These are phyloP conservation scores for Eretmochelys imbricata DNA, from an alignment of 2,113 vertebrate species.

Conservation along the genomic window DNA sequence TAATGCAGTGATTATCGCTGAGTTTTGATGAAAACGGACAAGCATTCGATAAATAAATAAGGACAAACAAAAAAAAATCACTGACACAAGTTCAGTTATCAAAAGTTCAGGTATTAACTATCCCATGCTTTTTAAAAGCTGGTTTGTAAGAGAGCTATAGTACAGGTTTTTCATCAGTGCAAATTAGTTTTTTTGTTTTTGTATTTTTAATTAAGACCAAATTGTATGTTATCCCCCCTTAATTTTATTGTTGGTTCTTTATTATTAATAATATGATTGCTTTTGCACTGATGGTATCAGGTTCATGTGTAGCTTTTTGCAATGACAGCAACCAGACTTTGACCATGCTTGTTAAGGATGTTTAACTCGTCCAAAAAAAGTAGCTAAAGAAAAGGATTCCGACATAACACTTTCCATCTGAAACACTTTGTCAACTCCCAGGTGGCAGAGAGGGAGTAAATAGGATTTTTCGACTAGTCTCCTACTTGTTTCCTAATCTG, in stretches of 20 bases:
- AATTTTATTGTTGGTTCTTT: conserved; percentile 71
- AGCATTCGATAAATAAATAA: conserved; percentile 33
- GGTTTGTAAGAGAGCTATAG: conserved; percentile 63
- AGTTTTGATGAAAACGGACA: conserved; percentile 74
- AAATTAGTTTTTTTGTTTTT: conserved; percentile 70
- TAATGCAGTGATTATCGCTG: conserved; percentile 67
- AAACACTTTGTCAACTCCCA: conserved; percentile 60
- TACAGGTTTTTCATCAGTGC: conserved; percentile 62
- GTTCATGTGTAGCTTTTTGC: conserved; percentile 58
- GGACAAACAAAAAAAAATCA: conserved; percentile 62
- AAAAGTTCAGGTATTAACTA: conserved; percentile 64
- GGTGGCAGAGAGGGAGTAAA: conserved; percentile 60
- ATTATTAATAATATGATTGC: not conserved
- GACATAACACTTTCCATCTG: conserved; percentile 54
- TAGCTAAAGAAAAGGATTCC: conserved; percentile 60
- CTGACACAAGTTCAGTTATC: conserved; percentile 68
- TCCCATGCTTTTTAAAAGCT: conserved; percentile 68
- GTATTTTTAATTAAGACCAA: conserved; percentile 72
- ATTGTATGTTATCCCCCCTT: conserved; percentile 71
- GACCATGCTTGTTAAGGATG: conserved; percentile 38
- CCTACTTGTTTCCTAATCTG: conserved; percentile 43
- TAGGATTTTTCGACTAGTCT: conserved; percentile 46
- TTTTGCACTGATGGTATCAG: conserved; percentile 71
- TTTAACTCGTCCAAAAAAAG: conserved; percentile 66
- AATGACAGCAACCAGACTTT: conserved; percentile 16